Conservation (phyloP, 1,140 invertebrate genomes). For the Whitmania pigra region DNA sequence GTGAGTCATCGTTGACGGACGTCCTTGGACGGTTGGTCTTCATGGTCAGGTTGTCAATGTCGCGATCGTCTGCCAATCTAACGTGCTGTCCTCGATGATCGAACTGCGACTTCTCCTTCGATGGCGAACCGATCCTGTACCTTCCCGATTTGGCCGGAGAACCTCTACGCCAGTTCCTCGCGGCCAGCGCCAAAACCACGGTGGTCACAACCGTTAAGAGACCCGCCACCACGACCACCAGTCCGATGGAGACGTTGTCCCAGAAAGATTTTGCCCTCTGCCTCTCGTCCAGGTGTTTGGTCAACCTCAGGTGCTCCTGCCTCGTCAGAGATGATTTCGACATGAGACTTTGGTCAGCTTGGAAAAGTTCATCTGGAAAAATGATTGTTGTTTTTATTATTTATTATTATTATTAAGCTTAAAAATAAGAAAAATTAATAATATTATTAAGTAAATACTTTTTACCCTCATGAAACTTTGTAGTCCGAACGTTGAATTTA, state of each 20-base stretch:
- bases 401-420: too few species aligned
- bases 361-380: neutral
- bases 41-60: constrained; percentile 10
- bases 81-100: constrained; percentile 7
- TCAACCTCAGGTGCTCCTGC: neutral
- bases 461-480: too few species aligned
- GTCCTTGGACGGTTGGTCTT: neutral
- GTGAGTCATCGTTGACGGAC: neutral
- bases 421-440: too few species aligned
- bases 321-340: neutral
- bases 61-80: neutral
- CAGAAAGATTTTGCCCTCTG: neutral
- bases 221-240: constrained; percentile 2
- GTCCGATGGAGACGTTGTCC: constrained; percentile 11
- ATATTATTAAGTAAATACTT: too few species aligned
- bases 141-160: neutral
- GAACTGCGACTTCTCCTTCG: neutral
- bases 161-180: neutral
- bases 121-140: too few species aligned
- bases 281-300: neutral
- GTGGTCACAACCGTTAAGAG: neutral
- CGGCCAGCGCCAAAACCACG: neutral
- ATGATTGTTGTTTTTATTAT: too few species aligned
- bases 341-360: neutral
- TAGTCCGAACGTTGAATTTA: neutral